phyloP scores from a whole-genome alignment of 2,113 vertebrate species.

The Solenodon paradoxus region DNA sequence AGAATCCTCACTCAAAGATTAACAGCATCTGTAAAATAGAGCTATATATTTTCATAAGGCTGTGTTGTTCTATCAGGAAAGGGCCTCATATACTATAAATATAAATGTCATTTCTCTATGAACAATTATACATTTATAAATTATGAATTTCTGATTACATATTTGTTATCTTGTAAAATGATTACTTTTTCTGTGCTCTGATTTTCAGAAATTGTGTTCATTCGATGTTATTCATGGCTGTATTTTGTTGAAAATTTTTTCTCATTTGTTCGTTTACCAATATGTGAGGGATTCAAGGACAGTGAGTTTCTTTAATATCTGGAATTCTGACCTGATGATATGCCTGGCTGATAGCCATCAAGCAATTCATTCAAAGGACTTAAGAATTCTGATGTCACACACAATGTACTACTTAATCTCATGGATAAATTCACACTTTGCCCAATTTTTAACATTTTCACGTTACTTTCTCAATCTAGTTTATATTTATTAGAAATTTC shows the following conservation, averaged over 20 bases:
- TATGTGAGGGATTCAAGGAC: constrained; percentile 30
- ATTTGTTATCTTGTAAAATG: background rate
- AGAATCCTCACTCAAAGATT: background rate
- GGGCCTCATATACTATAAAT: background rate
- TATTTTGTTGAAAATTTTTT: background rate
- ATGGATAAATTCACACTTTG: background rate
- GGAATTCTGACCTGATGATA: constrained; percentile 36
- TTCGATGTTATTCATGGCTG: background rate
- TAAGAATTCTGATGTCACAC: constrained; percentile 36
- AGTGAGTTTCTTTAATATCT: constrained; percentile 2
- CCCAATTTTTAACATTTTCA: background rate
- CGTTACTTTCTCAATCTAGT: background rate
- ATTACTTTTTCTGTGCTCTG: background rate
- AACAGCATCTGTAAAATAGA: background rate
- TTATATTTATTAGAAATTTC: background rate
- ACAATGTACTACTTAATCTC: background rate
- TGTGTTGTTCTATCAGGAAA: background rate
- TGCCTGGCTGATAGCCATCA: constrained; percentile 32
- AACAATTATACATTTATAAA: background rate
- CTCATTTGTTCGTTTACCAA: background rate
- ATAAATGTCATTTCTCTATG: background rate
- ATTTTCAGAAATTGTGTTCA: background rate
- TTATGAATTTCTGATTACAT: background rate
- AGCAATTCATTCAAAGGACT: constrained; percentile 29
- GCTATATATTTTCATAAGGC: background rate